Percentiles rank a stretch among this genome's conserved stretches.
Evolutionary conservation across 2,797 vertebrate genomes (phyloP).

Genomic region (Lagodon rhomboides): DNA sequence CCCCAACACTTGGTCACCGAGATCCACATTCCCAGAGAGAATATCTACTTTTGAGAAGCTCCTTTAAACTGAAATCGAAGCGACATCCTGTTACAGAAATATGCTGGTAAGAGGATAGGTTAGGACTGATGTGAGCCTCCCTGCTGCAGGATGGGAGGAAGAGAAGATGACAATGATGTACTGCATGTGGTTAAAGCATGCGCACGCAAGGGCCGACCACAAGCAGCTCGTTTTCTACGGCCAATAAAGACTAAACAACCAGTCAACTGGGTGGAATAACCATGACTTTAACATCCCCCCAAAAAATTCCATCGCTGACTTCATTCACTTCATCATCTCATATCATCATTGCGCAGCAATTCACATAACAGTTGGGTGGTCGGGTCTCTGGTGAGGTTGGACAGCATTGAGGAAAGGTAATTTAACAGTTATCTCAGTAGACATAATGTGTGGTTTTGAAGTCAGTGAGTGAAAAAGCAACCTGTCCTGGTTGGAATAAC

Average conservation of each 20-base stretch:
- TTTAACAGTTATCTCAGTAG: constrained; percentile 25
- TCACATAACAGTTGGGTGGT: constrained; percentile 32
- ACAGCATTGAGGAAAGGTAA: constrained; percentile 30
- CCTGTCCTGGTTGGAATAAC: constrained; percentile 32
- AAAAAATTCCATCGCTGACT: background rate
- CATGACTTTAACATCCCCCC: too few relatives aligned
- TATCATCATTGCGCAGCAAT: constrained; percentile 22
- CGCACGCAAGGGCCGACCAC: constrained; percentile 22
- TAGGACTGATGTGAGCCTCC: constrained; percentile 27
- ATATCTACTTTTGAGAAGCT: constrained; percentile 54
- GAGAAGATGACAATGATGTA: constrained; percentile 40
- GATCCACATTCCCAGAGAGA: constrained; percentile 49
- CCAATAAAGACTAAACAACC: constrained; percentile 17
- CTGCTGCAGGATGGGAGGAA: constrained; percentile 22
- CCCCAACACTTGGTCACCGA: constrained; percentile 38
- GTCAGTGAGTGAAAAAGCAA: constrained; percentile 54
- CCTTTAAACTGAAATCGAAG: constrained; percentile 44
- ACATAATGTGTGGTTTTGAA: constrained; percentile 32
- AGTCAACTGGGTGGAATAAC: constrained; percentile 12
- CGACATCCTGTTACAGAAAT: constrained; percentile 40
- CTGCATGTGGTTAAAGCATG: constrained; percentile 30
- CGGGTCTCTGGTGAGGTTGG: constrained; percentile 24
- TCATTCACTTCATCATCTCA: constrained; percentile 19
- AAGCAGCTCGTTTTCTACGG: constrained; percentile 25
- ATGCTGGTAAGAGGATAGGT: constrained; percentile 21